Evolutionary conservation across 2,113 vertebrate genomes (phyloP), one percentile per base, ranked within the genome.

Genomic region (Columba livia): DNA sequence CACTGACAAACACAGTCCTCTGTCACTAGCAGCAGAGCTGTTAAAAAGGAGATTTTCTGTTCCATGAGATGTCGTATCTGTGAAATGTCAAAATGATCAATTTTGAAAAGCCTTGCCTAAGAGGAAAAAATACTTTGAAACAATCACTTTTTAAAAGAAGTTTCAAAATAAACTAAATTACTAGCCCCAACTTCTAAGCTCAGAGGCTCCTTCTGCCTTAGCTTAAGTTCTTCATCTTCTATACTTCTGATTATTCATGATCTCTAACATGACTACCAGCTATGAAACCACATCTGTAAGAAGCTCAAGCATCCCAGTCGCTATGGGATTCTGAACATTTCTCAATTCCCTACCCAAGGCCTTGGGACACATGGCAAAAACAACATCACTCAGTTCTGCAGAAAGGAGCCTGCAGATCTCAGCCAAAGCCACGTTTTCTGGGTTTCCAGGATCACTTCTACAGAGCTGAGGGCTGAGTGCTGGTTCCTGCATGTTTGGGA

Each of bases 131-230:
- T 53, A 6, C 51, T 93, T 88, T 77, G 29, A 85, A 94, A 89
- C 61, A 88, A 50, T 10, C 20, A 69, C 24, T 85, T 78, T 21
- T 42, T 6, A 32, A 61, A 80, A 85, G 11, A 29, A 31, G 36
- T 12, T 90, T 88, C 57, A 18, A 91, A 83, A 91, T 83, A 82
- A 85, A 93, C n/a, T 53, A 50, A 82, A 82, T 72, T 85, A 60
- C 62, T 77, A 83, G 47, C 20, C 34, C 14, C 36, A 31, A 62
- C 50, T 77, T 92, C 56, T 44, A 77, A 83, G 40, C 21, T 82
- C 62, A 90, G 64, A 79, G 44, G 23, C 6, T 36, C 18, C 40
- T 94, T 83, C 79, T 51, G 28, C 40, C 23, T 70, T 82, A 77
- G n/a, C 15, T 66, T 75, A 80, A 60, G 20, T 70, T 89, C 57